phyloP scores from a whole-genome alignment of 1,140 invertebrate species.

The Manduca sexta region DNA sequence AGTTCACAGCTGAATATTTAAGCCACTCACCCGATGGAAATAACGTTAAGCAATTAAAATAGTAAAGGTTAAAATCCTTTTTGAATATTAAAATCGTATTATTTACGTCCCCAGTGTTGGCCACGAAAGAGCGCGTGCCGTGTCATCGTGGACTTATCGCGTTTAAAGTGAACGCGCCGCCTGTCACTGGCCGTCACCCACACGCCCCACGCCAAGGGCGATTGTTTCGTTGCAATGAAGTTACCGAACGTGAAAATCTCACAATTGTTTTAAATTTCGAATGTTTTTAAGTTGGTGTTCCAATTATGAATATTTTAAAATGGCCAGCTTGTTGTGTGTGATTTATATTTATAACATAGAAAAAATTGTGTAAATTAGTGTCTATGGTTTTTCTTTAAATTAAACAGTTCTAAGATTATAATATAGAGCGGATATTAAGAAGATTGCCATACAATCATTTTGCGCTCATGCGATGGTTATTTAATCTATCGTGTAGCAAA shows the following conservation, averaged over 20 bases:
- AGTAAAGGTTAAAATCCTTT: constrained; percentile 1
- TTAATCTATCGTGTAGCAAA: no score
- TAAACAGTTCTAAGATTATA: no score
- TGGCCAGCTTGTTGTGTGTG: no score
- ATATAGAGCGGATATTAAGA: no score
- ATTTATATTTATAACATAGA: not conserved
- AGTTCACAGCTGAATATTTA: no score
- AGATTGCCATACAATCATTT: no score
- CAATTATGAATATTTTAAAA: not conserved
- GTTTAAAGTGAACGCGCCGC: constrained; percentile 19
- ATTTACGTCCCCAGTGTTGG: constrained; percentile 1
- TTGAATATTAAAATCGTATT: constrained; percentile 2
- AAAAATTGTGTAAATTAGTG: no score
- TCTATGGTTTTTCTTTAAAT: no score
- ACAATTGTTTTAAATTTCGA: constrained; percentile 19
- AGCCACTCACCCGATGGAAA: no score
- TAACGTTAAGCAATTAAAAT: not conserved
- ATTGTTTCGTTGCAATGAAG: constrained; percentile 31
- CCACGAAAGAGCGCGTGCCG: constrained; percentile 33
- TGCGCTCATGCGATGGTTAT: no score
- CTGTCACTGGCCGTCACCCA: constrained; percentile 42
- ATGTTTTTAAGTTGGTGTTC: not conserved
- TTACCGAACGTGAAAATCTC: constrained; percentile 31
- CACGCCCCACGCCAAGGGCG: constrained; percentile 11
- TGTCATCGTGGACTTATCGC: constrained; percentile 47